These are phyloP conservation scores for Catalaphyllia jardinei DNA, from an alignment of 64 coral and sea anemone species.

Conservation along the genomic window DNA sequence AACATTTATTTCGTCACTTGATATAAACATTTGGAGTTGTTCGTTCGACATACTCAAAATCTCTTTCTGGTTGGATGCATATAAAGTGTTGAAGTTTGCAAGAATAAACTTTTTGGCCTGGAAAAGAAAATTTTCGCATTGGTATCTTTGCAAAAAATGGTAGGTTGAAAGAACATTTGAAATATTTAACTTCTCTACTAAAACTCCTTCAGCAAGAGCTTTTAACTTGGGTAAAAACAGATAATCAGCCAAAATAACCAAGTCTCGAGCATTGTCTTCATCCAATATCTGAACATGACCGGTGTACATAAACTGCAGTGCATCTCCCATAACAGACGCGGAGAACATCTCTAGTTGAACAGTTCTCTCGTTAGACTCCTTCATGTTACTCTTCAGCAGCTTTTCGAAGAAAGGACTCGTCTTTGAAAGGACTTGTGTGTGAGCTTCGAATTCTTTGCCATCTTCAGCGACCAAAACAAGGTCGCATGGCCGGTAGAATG, in stretches of 20 bases:
- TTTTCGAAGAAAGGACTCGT: not conserved
- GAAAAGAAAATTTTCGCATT: not conserved
- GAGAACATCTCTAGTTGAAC: not conserved
- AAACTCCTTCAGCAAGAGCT: not conserved
- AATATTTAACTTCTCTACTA: not conserved
- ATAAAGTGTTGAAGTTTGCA: not conserved
- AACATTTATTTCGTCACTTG: constrained; percentile 11
- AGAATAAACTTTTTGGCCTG: not conserved
- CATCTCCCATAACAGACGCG: not conserved
- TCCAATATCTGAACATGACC: not conserved
- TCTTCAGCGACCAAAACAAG: not conserved
- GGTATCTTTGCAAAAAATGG: not conserved
- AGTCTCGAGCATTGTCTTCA: not conserved
- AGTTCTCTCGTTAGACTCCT: not conserved
- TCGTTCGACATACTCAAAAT: not conserved
- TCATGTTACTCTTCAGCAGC: not conserved
- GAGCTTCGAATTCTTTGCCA: not conserved
- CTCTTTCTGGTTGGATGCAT: not conserved
- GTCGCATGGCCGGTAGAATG: not conserved
- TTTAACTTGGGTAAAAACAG: not conserved
- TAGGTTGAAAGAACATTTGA: not conserved
- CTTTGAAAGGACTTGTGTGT: not conserved
- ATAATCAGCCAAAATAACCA: not conserved
- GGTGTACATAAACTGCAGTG: not conserved
- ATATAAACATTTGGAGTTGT: not conserved